phyloP scores from a whole-genome alignment of 2,888 invertebrate genomes.

The Hirtodrosophila alboralis region DNA sequence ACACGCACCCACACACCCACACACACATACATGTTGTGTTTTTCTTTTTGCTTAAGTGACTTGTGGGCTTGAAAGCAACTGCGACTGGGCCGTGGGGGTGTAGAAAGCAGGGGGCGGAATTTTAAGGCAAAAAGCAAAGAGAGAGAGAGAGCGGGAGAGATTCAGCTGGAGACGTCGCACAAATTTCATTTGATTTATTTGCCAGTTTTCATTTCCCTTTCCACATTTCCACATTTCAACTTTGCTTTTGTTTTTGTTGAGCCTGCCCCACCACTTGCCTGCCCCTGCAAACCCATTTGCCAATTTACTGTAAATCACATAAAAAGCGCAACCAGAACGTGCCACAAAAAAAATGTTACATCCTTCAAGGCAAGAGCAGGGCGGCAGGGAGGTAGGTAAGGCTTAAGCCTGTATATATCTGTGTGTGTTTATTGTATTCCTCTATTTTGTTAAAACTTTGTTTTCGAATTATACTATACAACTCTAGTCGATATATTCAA shows the following conservation, averaged over 20 bases:
- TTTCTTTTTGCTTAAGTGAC: constrained; percentile 67
- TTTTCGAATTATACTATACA: no score
- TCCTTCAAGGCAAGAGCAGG: constrained; percentile 54
- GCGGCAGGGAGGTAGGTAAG: no score
- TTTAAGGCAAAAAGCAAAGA: no score
- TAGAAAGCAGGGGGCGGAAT: neutral
- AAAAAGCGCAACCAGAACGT: constrained; percentile 45
- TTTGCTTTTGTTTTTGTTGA: constrained; percentile 11
- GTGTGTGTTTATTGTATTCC: neutral
- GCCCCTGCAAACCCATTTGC: constrained; percentile 49
- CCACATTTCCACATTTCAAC: constrained; percentile 23
- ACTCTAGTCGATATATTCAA: no score
- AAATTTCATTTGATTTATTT: constrained; percentile 79
- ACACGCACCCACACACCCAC: constrained; percentile 9
- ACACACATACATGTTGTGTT: constrained; percentile 37
- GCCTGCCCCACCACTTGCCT: constrained; percentile 11
- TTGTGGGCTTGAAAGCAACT: constrained; percentile 55
- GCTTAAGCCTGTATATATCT: no score
- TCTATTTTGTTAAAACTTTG: no score
- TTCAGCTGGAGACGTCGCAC: constrained; percentile 57
- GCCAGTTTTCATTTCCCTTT: constrained; percentile 75
- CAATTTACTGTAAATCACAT: constrained; percentile 70
- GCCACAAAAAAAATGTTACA: constrained; percentile 37
- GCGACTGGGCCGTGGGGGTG: neutral
- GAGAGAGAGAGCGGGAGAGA: no score